Base-by-base conservation (phyloP, 2,888 invertebrate species). In the Nineta flava region DNA sequence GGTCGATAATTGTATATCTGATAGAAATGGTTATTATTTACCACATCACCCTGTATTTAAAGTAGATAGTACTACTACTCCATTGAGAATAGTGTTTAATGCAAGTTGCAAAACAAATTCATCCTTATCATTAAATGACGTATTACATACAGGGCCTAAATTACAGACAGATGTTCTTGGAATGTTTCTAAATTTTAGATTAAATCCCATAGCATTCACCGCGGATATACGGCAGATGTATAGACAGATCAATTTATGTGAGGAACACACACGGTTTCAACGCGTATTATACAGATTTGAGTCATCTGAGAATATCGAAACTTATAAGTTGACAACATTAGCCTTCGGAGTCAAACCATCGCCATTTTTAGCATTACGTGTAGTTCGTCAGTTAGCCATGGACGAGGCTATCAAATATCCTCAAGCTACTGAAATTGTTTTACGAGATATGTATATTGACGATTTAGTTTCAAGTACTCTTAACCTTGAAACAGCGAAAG, bases 151-250 rank as follows among this genome's bases (percentile, higher is more conserved):
- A 10, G 53, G 53, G 9, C 50, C 51, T 13, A 54, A 52, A 34
- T 41, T 54, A 17, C 50, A 49, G 21, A 42, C 40, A 12, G 47
- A 53, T 46, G 19, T 54, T 31, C 35, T 44, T 19, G 43, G 34
- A 9, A 42, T 52, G 2, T 35, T 53, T 21, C 10, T 54, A 17
- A 35, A 45, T 3, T 52, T 55, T 48, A 16, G 53, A 10, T 32
- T 51, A 10, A 47, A 45, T 46, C 17, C 47, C 9, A 43, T 50
- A 2, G 54, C 44, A 9, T 42, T 53, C 12, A 49, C 52, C 9
- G 48, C 52, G 1, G 54, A 54, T 42, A 52, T 54, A 10, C 43
- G 41, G 9, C 50, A 53, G 12, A 54, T 53, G 53, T 55, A 52
- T 41, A 21, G 48, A 9, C 48, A 51, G 16, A 53, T 54, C 9